phyloP scores from a whole-genome alignment of 2,888 invertebrate genomes.

The Drosophila glabriapex region DNA sequence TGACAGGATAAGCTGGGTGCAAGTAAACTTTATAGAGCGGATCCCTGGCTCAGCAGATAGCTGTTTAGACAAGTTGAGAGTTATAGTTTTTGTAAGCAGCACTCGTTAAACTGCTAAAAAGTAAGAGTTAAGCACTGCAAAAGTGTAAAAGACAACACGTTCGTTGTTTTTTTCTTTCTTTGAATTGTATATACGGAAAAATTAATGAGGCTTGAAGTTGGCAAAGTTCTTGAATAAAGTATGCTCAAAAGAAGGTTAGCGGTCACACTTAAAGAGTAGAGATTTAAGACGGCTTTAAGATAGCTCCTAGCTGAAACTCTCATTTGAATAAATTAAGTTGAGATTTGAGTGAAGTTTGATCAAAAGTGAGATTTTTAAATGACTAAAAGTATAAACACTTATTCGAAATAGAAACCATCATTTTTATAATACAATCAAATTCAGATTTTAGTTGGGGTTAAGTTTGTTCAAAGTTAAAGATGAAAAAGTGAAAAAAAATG shows the following conservation, averaged over 20 bases:
- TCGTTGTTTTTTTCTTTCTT: not conserved
- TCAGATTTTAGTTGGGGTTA: not conserved
- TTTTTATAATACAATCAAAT: no score
- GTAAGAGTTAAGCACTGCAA: constrained; percentile 29
- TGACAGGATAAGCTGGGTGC: constrained; percentile 50
- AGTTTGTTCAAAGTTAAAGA: not conserved
- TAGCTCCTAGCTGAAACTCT: constrained; percentile 5
- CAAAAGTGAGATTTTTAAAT: not conserved
- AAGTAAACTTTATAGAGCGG: constrained; percentile 53
- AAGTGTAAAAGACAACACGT: not conserved
- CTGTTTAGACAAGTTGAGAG: constrained; percentile 55
- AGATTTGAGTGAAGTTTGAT: not conserved
- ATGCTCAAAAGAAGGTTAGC: not conserved
- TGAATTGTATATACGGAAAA: constrained; percentile 9
- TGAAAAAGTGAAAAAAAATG: not conserved
- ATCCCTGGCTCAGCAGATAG: constrained; percentile 50
- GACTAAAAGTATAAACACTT: not conserved
- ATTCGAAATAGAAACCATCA: no score
- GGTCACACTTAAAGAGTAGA: not conserved
- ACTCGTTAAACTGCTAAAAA: constrained; percentile 46
- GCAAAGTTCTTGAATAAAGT: not conserved
- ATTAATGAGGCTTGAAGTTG: constrained; percentile 17
- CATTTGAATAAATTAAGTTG: not conserved
- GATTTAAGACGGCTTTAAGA: not conserved
- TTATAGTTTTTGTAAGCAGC: constrained; percentile 38